Evolutionary conservation across 1,140 invertebrate species (phyloP), one percentile per base, ranked within the genome.

Genomic region (Onthophagus taurus): DNA sequence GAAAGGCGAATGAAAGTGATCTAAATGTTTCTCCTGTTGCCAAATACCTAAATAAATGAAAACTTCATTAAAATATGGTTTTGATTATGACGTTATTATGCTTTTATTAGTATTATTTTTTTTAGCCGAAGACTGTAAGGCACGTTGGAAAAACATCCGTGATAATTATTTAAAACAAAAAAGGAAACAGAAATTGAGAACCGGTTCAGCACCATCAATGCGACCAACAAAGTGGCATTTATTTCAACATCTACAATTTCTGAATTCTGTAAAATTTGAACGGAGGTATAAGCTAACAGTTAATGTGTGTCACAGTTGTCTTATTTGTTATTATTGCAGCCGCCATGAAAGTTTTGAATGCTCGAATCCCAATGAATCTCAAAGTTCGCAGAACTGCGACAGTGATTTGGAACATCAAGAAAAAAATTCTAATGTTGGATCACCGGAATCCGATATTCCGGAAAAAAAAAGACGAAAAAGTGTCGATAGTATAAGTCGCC

Each of bases 11-110:
- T 53, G 45, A 20, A 39, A 16, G 14, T 7, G 31, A 33, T 14
- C 31, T 45, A 48, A 52, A 54, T 52, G 48, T 42, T 42, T 38
- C 46, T 23, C 53, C 46, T 39, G 44, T 38, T 31, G 48, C 50
- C 50, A 55, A 48, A 50, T 50, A 50, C 42, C 37, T 54, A 47
- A 47, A 51, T 6, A 33, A 33, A 33, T 8, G 13, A 33, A 33
- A 33, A n/a, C n/a, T n/a, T n/a, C n/a, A n/a, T n/a, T n/a, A n/a
- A n/a, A n/a, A n/a, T n/a, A n/a, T n/a, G n/a, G n/a, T n/a, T n/a
- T n/a, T n/a, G n/a, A n/a, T n/a, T n/a, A n/a, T n/a, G n/a, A n/a
- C n/a, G n/a, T n/a, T n/a, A n/a, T n/a, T n/a, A n/a, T n/a, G n/a
- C n/a, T n/a, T n/a, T n/a, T n/a, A n/a, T n/a, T n/a, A n/a, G n/a